These are phyloP conservation scores for Drosophila rubida DNA, from an alignment of 2,888 invertebrate species.

Conservation along the genomic window DNA sequence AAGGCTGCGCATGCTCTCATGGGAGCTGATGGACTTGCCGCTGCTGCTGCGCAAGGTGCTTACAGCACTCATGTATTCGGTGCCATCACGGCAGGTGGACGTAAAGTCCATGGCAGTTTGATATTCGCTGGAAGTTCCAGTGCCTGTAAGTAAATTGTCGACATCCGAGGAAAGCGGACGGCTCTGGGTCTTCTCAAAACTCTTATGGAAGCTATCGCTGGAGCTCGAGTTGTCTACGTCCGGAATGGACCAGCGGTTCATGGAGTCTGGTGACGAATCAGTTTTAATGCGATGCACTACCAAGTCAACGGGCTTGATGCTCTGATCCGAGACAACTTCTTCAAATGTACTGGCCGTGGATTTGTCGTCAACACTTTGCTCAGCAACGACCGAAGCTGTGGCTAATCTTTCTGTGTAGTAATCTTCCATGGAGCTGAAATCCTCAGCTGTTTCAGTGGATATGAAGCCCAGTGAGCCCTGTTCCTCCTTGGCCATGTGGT, in stretches of 20 bases:
- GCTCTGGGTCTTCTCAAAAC: constrained; percentile 92
- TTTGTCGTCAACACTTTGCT: constrained; percentile 45
- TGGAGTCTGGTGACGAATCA: constrained; percentile 85
- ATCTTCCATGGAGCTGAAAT: constrained; percentile 83
- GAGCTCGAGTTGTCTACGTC: constrained; percentile 95
- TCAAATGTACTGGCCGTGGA: constrained; percentile 63
- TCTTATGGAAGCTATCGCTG: constrained; percentile 95
- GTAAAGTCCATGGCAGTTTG: constrained; percentile 93
- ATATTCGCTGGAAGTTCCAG: constrained; percentile 90
- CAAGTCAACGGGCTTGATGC: constrained; percentile 74
- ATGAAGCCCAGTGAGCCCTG: constrained; percentile 79
- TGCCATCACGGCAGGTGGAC: constrained; percentile 91
- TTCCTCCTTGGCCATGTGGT: constrained; percentile 76
- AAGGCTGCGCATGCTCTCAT: constrained; percentile 95
- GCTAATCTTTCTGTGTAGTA: constrained; percentile 79
- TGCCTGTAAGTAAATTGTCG: constrained; percentile 89
- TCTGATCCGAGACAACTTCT: constrained; percentile 73
- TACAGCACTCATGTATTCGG: constrained; percentile 94
- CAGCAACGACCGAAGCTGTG: constrained; percentile 67
- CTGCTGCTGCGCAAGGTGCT: constrained; percentile 88
- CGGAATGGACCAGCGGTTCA: constrained; percentile 90
- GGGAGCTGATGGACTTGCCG: constrained; percentile 88
- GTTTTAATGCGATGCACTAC: constrained; percentile 78
- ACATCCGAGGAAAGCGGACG: constrained; percentile 95
- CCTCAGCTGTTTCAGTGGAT: constrained; percentile 82